Evolutionary conservation across 2,888 invertebrate species (phyloP).

Genomic region (Liopterus haemorrhoidalis): DNA sequence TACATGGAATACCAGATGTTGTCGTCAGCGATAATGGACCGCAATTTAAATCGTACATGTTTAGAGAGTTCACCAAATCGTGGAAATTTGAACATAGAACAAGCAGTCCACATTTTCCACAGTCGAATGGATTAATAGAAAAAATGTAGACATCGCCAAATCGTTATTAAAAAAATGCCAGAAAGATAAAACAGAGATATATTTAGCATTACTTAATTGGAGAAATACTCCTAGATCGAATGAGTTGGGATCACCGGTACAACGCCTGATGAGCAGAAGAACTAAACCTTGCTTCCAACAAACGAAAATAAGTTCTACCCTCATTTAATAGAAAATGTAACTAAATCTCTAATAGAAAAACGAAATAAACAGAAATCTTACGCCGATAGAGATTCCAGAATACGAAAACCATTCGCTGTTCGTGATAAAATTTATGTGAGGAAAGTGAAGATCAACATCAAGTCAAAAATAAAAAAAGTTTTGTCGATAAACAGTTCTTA

Average conservation of each 20-base stretch:
- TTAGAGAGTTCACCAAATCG: slow-evolving; percentile 28
- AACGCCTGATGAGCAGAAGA: background rate
- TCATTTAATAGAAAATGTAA: too few relatives aligned
- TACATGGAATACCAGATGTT: slow-evolving; percentile 26
- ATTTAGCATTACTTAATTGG: slow-evolving; percentile 4
- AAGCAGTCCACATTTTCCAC: slow-evolving; percentile 13
- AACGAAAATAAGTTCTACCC: too few relatives aligned
- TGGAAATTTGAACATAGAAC: slow-evolving; percentile 17
- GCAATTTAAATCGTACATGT: slow-evolving; percentile 28
- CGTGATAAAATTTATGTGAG: too few relatives aligned
- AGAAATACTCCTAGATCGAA: background rate
- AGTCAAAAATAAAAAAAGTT: too few relatives aligned
- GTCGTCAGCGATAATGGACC: slow-evolving; percentile 29
- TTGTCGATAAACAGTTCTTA: too few relatives aligned
- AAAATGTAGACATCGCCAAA: slow-evolving; percentile 16
- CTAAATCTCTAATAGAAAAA: too few relatives aligned
- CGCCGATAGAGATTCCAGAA: too few relatives aligned
- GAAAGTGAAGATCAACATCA: too few relatives aligned
- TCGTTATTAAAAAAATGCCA: slow-evolving; percentile 18
- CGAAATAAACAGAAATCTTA: too few relatives aligned
- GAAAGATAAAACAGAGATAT: background rate
- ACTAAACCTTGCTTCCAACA: slow-evolving; percentile 3
- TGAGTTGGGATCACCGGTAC: slow-evolving; percentile 1
- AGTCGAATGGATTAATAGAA: slow-evolving; percentile 16
- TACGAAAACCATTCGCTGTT: too few relatives aligned